Base-by-base conservation (phyloP, 2,113 vertebrate genomes). In the Saguinus imperator region DNA sequence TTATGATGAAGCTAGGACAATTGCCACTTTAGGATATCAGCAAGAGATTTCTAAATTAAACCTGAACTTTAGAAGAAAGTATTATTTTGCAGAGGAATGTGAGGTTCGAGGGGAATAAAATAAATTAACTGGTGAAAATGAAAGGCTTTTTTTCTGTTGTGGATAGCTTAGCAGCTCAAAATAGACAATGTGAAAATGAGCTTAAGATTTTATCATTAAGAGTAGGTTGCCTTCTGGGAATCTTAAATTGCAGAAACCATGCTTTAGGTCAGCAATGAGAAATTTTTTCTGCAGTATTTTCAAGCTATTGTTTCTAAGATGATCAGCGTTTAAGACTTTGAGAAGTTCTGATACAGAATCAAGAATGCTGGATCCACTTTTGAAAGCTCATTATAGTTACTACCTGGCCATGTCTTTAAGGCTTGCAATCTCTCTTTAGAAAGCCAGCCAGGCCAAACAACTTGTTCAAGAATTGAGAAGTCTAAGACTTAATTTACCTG, bases 211-310 rank as follows among this genome's bases (percentile, higher is more conserved):
- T 99, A 89, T 98, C 99, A 98, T 99, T 23, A 99, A 99, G 97
- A 99, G 94, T 99, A 99, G 6, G 99, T 99, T 48, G 99, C 99
- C 88, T 99, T 99, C 96, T 99, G 99, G 99, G 99, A 99, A 98
- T 99, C 99, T 80, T 99, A 99, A 98, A 99, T 99, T 70, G 98
- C 99, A 35, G 99, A 99, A 98, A 99, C 99, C 97, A 99, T 99
- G 98, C 99, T 99, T 76, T 99, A 99, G 99, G 99, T 99, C 52
- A 99, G 99, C n/a, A 99, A 99, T 89, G 99, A 99, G 98, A 99
- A 99, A 97, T 99, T 99, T 48, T 99, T 99, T 35, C 98, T 99
- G 83, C 99, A 99, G 48, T 99, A 99, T 97, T 99, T 99, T 87
- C 99, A 99, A 96, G 99, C 99, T 72, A 97, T 99, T 97, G 99